These are phyloP conservation scores for Enteromius paludinosus DNA, from an alignment of 2,797 vertebrate genomes.

Conservation along the genomic window DNA sequence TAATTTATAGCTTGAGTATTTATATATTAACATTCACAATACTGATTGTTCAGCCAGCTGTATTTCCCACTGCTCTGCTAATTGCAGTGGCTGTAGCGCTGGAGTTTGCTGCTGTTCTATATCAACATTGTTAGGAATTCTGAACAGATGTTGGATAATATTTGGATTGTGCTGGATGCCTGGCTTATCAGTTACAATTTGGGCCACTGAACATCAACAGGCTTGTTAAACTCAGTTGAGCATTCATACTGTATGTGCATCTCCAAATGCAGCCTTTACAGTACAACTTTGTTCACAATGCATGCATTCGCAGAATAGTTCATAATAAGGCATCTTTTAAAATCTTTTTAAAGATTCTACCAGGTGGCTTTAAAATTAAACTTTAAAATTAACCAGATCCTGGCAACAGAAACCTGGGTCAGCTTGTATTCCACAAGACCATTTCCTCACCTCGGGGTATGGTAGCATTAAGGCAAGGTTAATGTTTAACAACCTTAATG, in stretches of 20 bases:
- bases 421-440: background rate
- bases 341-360: background rate
- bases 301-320: background rate
- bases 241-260: background rate
- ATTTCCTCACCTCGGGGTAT: slow-evolving; percentile 8
- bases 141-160: slow-evolving; percentile 32
- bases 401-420: background rate
- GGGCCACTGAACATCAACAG: background rate
- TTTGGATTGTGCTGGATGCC: slow-evolving; percentile 20
- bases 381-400: background rate
- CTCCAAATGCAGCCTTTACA: background rate
- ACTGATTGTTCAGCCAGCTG: background rate
- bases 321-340: too few species aligned
- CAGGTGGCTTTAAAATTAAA: too few species aligned
- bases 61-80: slow-evolving; percentile 29
- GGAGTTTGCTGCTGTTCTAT: background rate
- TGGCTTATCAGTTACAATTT: slow-evolving; percentile 19
- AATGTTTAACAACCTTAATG: slow-evolving; percentile 33
- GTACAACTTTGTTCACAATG: slow-evolving; percentile 1
- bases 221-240: background rate
- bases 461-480: slow-evolving; percentile 4
- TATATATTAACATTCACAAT: too few species aligned
- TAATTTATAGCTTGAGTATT: too few species aligned
- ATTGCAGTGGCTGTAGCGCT: slow-evolving; percentile 18
- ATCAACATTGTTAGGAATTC: slow-evolving; percentile 16